Percentiles rank a stretch among this genome's conserved stretches.
phyloP scores from a whole-genome alignment of 2,113 vertebrate species.

The Aegithalos caudatus region DNA sequence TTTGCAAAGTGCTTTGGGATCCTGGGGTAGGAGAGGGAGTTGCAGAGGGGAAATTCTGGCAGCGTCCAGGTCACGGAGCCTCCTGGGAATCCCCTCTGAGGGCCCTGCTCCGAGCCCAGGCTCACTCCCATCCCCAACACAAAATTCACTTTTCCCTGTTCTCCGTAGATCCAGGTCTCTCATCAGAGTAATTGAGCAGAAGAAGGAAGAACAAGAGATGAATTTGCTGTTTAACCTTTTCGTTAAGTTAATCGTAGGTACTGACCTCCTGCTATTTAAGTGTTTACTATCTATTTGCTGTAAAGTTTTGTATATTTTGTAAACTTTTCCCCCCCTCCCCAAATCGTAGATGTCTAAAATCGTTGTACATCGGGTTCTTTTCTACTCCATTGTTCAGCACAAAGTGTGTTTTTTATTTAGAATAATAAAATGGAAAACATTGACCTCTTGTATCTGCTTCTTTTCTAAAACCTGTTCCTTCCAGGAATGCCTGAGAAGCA shows the following conservation, averaged over 20 bases:
- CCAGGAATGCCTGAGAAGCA: background rate
- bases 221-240: conserved; percentile 68
- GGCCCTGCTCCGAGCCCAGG: background rate
- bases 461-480: fast-evolving
- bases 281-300: conserved; percentile 83
- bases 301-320: conserved; percentile 87
- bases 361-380: conserved; percentile 81
- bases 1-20: conserved; percentile 6
- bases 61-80: background rate
- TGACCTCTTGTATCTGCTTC: background rate
- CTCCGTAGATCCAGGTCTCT: conserved; percentile 38
- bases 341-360: conserved; percentile 77
- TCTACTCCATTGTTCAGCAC: conserved; percentile 80
- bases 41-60: background rate
- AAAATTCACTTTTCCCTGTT: background rate
- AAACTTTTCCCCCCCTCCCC: conserved; percentile 42
- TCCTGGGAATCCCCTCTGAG: background rate
- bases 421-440: conserved; percentile 77
- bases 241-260: conserved; percentile 76
- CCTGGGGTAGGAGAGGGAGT: background rate
- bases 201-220: background rate
- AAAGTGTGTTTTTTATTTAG: conserved; percentile 85
- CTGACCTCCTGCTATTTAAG: conserved; percentile 82
- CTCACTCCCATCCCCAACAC: background rate
- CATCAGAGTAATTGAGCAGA: background rate